phyloP scores from a whole-genome alignment of 92 coral and sea anemone species.

The Montipora capitata region DNA sequence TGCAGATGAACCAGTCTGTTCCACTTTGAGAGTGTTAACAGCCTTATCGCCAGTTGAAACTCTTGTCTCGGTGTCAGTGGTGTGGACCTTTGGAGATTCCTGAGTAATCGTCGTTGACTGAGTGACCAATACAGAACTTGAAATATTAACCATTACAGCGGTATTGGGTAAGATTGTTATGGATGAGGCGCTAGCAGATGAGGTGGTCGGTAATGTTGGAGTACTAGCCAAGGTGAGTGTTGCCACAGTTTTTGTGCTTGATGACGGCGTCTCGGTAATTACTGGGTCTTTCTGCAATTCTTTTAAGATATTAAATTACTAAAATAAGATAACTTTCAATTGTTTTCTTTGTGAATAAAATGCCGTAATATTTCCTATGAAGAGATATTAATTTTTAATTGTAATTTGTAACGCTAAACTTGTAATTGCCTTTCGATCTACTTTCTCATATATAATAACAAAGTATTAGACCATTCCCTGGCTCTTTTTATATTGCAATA shows the following conservation, averaged over 20 bases:
- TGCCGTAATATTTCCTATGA: no score
- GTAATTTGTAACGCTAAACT: no score
- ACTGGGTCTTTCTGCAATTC: neutral
- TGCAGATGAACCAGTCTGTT: slow-evolving; percentile 15
- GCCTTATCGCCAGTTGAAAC: neutral
- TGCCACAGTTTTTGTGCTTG: neutral
- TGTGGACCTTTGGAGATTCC: neutral
- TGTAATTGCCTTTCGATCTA: no score
- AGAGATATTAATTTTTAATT: no score
- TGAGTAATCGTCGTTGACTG: neutral
- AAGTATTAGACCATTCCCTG: no score
- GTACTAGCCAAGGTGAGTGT: neutral
- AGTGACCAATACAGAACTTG: slow-evolving; percentile 4
- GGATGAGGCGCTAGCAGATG: slow-evolving; percentile 6
- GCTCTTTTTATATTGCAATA: no score
- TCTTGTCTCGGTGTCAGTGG: neutral
- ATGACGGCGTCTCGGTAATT: neutral
- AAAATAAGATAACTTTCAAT: no score
- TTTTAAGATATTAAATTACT: neutral
- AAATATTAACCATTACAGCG: neutral
- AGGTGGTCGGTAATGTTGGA: neutral
- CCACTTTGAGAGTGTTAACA: neutral
- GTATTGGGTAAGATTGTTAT: neutral
- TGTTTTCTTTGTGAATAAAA: no score
- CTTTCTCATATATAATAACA: no score